phyloP scores from a whole-genome alignment of 2,888 invertebrate species.

The Tipula helvola region DNA sequence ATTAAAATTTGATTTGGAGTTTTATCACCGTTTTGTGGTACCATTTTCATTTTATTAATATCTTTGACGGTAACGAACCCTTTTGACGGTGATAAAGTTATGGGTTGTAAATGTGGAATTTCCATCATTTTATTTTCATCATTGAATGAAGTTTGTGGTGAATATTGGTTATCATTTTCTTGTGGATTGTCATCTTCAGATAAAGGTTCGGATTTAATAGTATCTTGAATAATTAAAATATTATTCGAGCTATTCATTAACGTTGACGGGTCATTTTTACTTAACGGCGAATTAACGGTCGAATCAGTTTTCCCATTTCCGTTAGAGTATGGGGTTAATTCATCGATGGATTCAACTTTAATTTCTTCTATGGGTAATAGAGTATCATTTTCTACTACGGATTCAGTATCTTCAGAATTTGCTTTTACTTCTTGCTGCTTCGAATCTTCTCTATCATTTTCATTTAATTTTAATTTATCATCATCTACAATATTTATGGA shows the following conservation, averaged over 20 bases:
- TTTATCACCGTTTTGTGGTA: not conserved
- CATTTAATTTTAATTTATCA: not conserved
- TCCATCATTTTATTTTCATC: not conserved
- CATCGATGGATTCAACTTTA: conserved; percentile 18
- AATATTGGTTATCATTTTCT: not conserved
- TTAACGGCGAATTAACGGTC: not conserved
- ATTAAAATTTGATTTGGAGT: not conserved
- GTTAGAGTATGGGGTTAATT: not conserved
- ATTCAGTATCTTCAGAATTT: not conserved
- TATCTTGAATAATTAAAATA: not conserved
- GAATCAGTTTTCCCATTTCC: not conserved
- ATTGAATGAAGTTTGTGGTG: not conserved
- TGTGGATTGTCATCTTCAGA: not conserved
- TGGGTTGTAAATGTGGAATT: not conserved
- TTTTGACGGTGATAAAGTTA: not conserved
- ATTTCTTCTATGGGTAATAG: conserved; percentile 20
- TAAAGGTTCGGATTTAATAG: not conserved
- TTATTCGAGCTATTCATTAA: not conserved
- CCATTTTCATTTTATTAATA: conserved; percentile 13
- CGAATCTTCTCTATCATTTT: not conserved
- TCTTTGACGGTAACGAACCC: conserved; percentile 13
- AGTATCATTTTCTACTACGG: conserved; percentile 18
- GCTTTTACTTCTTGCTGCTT: not conserved
- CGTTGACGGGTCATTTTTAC: not conserved
- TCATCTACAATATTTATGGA: not conserved